Percentiles rank a stretch among this genome's conserved stretches.
Conservation (phyloP, 2,113 vertebrate species). For the Albula glossodonta region DNA sequence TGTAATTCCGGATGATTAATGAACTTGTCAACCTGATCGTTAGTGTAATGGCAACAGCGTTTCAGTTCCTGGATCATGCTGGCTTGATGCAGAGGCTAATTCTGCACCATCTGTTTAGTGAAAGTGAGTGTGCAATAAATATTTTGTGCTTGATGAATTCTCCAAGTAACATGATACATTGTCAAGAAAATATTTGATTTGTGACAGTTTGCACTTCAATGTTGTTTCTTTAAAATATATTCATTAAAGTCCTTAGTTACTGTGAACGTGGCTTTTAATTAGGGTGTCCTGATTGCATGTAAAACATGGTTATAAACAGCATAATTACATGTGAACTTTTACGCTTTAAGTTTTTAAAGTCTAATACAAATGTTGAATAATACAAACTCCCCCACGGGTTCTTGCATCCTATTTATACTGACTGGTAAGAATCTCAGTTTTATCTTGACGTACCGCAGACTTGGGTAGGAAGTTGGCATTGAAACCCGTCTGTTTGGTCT, state of each 20-base stretch:
- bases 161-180: neutral
- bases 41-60: neutral
- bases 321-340: too few relatives aligned
- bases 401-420: too few relatives aligned
- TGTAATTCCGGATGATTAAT: conserved; percentile 3
- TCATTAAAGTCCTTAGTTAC: neutral
- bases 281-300: too few relatives aligned
- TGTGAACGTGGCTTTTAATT: neutral
- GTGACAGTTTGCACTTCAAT: neutral
- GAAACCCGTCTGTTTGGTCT: too few relatives aligned
- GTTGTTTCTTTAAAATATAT: neutral
- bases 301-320: too few relatives aligned
- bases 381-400: too few relatives aligned
- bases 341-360: too few relatives aligned
- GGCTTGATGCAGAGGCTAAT: conserved; percentile 1
- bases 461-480: too few relatives aligned
- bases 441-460: too few relatives aligned
- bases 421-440: too few relatives aligned
- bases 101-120: conserved; percentile 17
- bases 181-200: neutral
- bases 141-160: neutral
- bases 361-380: too few relatives aligned
- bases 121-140: conserved; percentile 3
- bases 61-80: neutral
- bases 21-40: neutral